Percentiles rank a stretch among this genome's conserved stretches.
Conservation (phyloP, 2,797 vertebrate genomes). For the Leucoraja ocellata region DNA sequence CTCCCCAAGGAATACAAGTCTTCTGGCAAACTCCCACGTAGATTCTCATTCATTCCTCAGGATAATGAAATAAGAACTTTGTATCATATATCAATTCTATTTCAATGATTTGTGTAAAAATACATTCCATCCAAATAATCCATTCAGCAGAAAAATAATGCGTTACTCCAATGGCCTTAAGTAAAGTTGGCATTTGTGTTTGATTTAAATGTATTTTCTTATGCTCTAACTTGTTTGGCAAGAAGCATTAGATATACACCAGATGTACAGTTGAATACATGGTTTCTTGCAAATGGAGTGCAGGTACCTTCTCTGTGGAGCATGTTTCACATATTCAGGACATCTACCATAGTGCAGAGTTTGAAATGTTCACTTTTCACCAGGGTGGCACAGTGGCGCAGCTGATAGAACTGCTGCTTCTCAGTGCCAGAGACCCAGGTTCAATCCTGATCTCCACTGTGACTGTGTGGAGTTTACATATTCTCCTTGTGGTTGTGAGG, state of each 20-base stretch:
- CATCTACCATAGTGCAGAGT: background rate
- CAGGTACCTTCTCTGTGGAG: background rate
- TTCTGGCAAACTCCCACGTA: background rate
- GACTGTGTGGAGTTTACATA: too few species aligned
- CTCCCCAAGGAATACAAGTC: background rate
- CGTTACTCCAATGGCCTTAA: background rate
- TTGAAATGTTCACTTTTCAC: too few species aligned
- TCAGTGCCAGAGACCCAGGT: too few species aligned
- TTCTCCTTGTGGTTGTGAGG: too few species aligned
- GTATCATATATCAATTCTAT: background rate
- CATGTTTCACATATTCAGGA: background rate
- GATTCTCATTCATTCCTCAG: background rate
- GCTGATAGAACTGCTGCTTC: too few species aligned
- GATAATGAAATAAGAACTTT: background rate
- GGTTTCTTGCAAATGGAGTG: background rate
- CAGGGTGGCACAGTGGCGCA: too few species aligned
- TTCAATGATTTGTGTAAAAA: background rate
- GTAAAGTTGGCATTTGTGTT: background rate
- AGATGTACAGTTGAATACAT: background rate
- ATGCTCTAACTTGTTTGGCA: background rate
- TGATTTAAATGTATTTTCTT: background rate
- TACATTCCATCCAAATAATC: background rate
- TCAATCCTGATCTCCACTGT: too few species aligned
- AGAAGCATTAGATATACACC: background rate
- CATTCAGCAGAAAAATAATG: background rate